Conservation (phyloP, 2,797 vertebrate genomes). For the Acipenser ruthenus region DNA sequence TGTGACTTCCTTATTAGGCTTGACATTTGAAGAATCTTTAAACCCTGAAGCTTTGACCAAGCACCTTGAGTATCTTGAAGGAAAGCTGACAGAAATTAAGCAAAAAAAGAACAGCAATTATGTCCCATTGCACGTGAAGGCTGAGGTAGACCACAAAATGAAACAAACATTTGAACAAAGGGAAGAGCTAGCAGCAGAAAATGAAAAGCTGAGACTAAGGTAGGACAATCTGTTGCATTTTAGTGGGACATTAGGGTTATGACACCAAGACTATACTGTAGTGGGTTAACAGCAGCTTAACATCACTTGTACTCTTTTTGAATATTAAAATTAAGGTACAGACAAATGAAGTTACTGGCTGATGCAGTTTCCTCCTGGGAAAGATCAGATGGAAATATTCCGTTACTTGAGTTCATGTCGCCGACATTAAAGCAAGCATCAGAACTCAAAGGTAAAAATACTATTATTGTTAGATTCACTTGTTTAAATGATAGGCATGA, state of each 20-base stretch:
- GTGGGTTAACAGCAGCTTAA: background rate
- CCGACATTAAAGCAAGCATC: constrained; percentile 34
- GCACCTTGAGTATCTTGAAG: constrained; percentile 43
- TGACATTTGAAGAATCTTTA: constrained; percentile 49
- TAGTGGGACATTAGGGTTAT: background rate
- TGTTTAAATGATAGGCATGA: too few relatives aligned
- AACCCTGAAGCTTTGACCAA: constrained; percentile 43
- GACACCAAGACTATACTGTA: background rate
- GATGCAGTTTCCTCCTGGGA: constrained; percentile 45
- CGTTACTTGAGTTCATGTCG: constrained; percentile 45
- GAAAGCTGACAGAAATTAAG: constrained; percentile 37
- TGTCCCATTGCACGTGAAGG: constrained; percentile 46
- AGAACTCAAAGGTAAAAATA: constrained; percentile 24
- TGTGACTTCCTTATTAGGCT: constrained; percentile 36
- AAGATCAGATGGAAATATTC: constrained; percentile 31
- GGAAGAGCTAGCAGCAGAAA: constrained; percentile 44
- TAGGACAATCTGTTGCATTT: constrained; percentile 31
- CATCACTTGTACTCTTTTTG: background rate
- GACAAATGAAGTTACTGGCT: constrained; percentile 42
- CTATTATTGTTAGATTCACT: background rate
- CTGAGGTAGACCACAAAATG: constrained; percentile 47
- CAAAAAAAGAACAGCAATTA: constrained; percentile 39
- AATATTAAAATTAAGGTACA: constrained; percentile 41
- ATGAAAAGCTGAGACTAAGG: constrained; percentile 46
- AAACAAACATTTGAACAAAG: constrained; percentile 28